Conservation (phyloP, 2,888 invertebrate genomes). For the Drosophila hamatofila region DNA sequence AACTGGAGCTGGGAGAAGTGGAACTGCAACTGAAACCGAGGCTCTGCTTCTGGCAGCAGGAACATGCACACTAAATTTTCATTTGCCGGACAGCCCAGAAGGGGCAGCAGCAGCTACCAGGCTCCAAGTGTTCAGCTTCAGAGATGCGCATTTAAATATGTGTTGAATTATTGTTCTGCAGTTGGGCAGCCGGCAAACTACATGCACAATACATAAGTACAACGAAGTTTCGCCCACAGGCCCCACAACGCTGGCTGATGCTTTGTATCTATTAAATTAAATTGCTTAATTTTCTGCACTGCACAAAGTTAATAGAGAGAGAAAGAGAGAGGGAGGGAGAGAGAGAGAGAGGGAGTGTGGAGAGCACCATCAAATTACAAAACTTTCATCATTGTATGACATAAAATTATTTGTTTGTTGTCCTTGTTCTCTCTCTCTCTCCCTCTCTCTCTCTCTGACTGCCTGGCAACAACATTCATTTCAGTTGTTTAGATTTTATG, state of each 20-base stretch:
- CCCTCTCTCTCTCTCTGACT: conserved; percentile 39
- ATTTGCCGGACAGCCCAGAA: conserved; percentile 63
- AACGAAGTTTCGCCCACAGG: conserved; percentile 42
- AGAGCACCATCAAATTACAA: conserved; percentile 50
- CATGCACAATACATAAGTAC: conserved; percentile 25
- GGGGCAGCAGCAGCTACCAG: conserved; percentile 16
- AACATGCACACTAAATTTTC: conserved; percentile 79
- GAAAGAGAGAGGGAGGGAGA: not conserved
- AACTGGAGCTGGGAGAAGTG: conserved; percentile 1
- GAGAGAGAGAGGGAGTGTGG: not conserved
- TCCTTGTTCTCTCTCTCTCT: no score
- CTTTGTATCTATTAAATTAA: conserved; percentile 76
- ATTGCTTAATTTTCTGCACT: conserved; percentile 75
- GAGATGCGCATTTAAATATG: conserved; percentile 75
- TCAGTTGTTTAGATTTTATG: conserved; percentile 76
- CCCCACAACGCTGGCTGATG: conserved; percentile 8
- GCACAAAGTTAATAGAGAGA: conserved; percentile 3
- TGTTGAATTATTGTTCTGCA: conserved; percentile 76
- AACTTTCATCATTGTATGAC: conserved; percentile 79
- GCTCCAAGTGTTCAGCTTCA: conserved; percentile 28
- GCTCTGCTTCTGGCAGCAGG: conserved; percentile 69
- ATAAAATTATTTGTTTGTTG: conserved; percentile 71
- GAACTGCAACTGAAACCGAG: conserved; percentile 24
- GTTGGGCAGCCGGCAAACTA: conserved; percentile 39
- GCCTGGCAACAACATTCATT: conserved; percentile 71